Conservation (phyloP, 1,140 invertebrate species). For the Stenopsyche tienmushanensis region DNA sequence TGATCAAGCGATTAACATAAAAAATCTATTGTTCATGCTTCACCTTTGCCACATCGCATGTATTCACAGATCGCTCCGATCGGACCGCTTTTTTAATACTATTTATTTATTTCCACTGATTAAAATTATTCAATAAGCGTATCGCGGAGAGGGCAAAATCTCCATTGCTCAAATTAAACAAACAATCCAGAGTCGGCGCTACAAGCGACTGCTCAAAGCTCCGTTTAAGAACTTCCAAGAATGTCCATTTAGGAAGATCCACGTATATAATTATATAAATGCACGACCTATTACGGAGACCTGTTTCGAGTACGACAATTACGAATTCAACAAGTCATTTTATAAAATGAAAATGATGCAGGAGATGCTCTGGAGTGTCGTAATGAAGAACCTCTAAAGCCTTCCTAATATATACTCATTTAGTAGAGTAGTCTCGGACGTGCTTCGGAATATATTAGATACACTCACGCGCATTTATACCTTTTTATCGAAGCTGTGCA, state of each 20-base stretch:
- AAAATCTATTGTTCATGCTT: constrained; percentile 16
- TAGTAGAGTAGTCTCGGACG: too few relatives aligned
- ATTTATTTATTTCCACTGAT: too few relatives aligned
- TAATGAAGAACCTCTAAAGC: neutral
- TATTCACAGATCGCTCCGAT: neutral
- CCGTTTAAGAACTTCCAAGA: constrained; percentile 1
- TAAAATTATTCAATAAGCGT: too few relatives aligned
- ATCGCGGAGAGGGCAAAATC: neutral
- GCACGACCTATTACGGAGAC: constrained; percentile 13
- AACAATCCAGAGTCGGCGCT: too few relatives aligned
- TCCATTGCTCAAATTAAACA: neutral
- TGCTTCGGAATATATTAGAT: too few relatives aligned
- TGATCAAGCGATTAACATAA: constrained; percentile 18
- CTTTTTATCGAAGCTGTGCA: too few relatives aligned
- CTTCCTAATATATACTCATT: neutral
- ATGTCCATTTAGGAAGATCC: constrained; percentile 1
- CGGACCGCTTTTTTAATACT: too few relatives aligned
- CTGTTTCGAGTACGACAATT: constrained; percentile 22
- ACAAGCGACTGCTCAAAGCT: neutral
- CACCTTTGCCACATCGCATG: constrained; percentile 13
- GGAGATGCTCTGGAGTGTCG: neutral
- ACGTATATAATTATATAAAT: constrained; percentile 27
- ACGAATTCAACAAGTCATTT: constrained; percentile 35
- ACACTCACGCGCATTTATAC: too few relatives aligned
- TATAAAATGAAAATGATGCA: constrained; percentile 22